Evolutionary conservation across 2,888 invertebrate genomes (phyloP), one percentile per base, ranked within the genome.

Genomic region (Ichneumoninae sp.): DNA sequence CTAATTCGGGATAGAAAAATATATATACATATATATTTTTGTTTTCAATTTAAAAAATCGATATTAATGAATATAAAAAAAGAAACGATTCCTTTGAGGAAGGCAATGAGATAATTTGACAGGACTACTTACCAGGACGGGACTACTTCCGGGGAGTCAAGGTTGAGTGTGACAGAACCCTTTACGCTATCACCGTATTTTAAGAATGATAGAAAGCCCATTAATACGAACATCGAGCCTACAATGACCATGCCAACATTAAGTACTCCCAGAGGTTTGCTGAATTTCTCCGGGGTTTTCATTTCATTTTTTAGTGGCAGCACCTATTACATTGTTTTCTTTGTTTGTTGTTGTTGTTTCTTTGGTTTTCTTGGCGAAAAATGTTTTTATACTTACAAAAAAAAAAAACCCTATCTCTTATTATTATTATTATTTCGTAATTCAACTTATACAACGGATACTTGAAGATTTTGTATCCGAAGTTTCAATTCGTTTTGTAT

Each of bases 241-340:
- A 98, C 98, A 16, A 97, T 94, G 2, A 96, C 94, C 97, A 99
- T 98, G 71, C 98, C 98, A 1, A 97, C 96, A 92, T 98, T 98
- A 30, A 99, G 94, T 0, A 98, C 98, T 1, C 99, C 99, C 8
- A 96, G 93, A 5, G 96, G 95, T 84, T 96, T 97, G 88, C 96
- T 96, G 94, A 99, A 98, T 87, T 96, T 95, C 79, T 95, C 94
- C 0, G 98, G 97, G 19, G 95, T 95, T 86, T 95, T 95, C 98
- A 99, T 99, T 92, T 98, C 97, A 92, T 98, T 98, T 94, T 98
- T 97, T 88, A 99, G 93, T 0, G 99, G 99, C 84, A 99, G 94
- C n/a, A 99, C 97, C 97, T 98, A 91, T 50, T 75, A 80, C 80
- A 83, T 80, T 81, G 79, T 71, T 85, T 78, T 82, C 76, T 84